Evolutionary conservation across 2,888 invertebrate genomes (phyloP).

Genomic region (Chymomyza procnemis): DNA sequence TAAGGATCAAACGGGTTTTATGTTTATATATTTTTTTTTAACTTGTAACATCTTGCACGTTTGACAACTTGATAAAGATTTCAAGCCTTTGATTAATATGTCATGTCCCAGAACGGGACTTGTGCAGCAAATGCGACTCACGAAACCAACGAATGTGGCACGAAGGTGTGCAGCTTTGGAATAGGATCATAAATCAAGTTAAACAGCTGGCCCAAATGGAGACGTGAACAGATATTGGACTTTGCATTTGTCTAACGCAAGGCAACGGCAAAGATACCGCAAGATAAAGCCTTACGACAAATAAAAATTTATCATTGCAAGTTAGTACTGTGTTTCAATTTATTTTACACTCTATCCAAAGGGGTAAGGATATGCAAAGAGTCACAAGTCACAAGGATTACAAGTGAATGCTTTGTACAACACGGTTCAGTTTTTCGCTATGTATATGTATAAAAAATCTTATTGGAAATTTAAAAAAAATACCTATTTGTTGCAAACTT

Average conservation of each 20-base stretch:
- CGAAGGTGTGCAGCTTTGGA: constrained; percentile 57
- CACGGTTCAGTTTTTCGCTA: too few species aligned
- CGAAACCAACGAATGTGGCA: constrained; percentile 10
- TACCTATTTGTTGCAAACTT: too few species aligned
- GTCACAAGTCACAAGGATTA: too few species aligned
- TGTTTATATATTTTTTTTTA: neutral
- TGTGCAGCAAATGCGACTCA: constrained; percentile 4
- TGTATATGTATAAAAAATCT: too few species aligned
- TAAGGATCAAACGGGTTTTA: constrained; percentile 67
- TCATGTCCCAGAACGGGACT: constrained; percentile 41
- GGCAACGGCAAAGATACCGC: neutral
- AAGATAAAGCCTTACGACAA: neutral
- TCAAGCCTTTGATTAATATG: constrained; percentile 70
- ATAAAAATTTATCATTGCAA: neutral
- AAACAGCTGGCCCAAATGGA: constrained; percentile 37
- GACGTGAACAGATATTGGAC: constrained; percentile 25
- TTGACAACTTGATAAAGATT: constrained; percentile 70
- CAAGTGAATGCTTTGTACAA: too few species aligned
- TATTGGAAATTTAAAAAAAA: too few species aligned
- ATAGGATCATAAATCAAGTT: constrained; percentile 63
- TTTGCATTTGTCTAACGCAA: constrained; percentile 46
- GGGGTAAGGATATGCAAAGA: too few species aligned
- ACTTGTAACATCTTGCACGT: constrained; percentile 34
- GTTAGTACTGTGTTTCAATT: too few species aligned
- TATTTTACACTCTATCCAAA: too few species aligned